Base-by-base conservation (phyloP, 2,888 invertebrate genomes). In the Drosophila nr. perissopoda region DNA sequence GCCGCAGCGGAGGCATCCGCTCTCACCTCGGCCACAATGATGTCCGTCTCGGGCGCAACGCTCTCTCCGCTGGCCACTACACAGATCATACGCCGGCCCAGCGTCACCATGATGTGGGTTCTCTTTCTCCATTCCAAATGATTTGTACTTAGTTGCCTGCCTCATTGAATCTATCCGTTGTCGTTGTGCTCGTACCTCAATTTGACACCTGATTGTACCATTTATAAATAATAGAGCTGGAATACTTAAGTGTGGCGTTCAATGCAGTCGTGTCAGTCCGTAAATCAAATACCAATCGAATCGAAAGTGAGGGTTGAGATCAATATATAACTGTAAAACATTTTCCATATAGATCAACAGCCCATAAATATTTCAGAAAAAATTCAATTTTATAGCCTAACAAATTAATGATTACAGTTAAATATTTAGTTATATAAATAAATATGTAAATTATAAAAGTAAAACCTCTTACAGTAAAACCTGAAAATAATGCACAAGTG, bases 61-160 rank as follows among this genome's bases (percentile, higher is more conserved):
- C 89, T 93, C 46, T 93, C 93, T 61, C 93, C 93, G 65, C 88
- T 93, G 80, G 91, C 92, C 72, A 91, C 93, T 68, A 92, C 93
- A 65, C 92, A 93, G 87, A 91, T 92, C 64, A 92, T 93, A 76
- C 91, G 93, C 77, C 92, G 93, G 79, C 93, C 93, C 83, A 93
- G 93, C 91, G 89, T 93, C 88, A 93, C 92, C 88, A 92, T 93
- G 93, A 93, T 93, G 93, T 93, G 93, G 92, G 93, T 93, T 79
- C 54, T 21, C 51, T 57, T 66, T n/a, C 46, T n/a, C 70, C 70
- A 52, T 68, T 21, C 27, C 57, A n/a, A 70, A 53, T 31, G 69
- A 76, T 79, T 65, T 72, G 53, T 68, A 62, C 49, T 74, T 75
- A 75, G 61, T 64, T 70, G 78, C 58, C 74, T 74, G 68, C 53